phyloP scores from a whole-genome alignment of 2,113 vertebrate species.

The Stegostoma tigrinum region DNA sequence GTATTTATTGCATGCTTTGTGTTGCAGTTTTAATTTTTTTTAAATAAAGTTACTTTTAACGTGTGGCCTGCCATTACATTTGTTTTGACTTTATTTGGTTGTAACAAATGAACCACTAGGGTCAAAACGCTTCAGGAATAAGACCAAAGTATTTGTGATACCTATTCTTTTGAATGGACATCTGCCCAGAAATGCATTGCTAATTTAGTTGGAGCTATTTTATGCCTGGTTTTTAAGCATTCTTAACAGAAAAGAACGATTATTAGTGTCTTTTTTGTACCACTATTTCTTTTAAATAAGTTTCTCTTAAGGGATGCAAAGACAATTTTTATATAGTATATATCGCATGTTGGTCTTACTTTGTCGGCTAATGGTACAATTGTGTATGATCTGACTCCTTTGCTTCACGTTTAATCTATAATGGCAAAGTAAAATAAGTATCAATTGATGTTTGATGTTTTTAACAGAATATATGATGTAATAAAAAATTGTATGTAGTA shows the following conservation, averaged over 20 bases:
- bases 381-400: neutral
- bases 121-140: conserved; percentile 1
- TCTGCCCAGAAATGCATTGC: neutral
- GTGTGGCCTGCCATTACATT: neutral
- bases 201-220: conserved; percentile 17
- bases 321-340: neutral
- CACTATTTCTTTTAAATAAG: conserved; percentile 9
- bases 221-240: conserved; percentile 27
- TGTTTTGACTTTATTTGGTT: conserved; percentile 8
- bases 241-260: neutral
- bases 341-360: neutral
- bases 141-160: neutral
- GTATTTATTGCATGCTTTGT: conserved; percentile 1
- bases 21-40: conserved; percentile 24
- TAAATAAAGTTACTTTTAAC: conserved; percentile 11
- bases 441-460: neutral
- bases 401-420: neutral
- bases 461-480: neutral
- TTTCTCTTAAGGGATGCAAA: neutral
- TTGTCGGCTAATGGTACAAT: neutral
- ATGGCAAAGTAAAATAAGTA: neutral
- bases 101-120: neutral
- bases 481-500: neutral
- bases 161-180: neutral
- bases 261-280: neutral